A percentile compares a stretch with the other conserved stretches of the same genome.
Evolutionary conservation across 2,113 vertebrate genomes (phyloP).

Genomic region (Pedetes capensis): DNA sequence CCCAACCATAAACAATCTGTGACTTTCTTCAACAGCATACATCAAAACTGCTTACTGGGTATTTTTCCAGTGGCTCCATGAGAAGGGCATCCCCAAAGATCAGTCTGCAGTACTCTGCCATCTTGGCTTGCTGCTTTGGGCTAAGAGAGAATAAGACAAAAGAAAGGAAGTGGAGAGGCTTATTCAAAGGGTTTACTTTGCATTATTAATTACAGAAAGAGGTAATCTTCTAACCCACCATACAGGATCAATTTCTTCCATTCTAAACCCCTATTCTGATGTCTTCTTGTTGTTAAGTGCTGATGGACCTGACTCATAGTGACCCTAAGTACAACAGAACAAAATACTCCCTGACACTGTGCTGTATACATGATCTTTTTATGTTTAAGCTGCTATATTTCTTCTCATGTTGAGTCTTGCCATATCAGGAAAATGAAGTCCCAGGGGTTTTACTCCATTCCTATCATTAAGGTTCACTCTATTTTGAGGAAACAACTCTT

Average conservation of each 20-base stretch:
- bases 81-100: conserved; percentile 98
- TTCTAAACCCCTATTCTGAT: background rate
- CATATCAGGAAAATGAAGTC: no score
- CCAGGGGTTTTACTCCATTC: no score
- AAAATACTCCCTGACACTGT: no score
- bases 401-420: no score
- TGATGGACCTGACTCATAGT: no score
- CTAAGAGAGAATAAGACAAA: conserved; percentile 77
- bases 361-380: no score
- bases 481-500: no score
- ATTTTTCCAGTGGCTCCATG: conserved; percentile 96
- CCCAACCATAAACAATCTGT: background rate
- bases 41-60: conserved; percentile 87
- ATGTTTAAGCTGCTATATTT: no score
- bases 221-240: background rate
- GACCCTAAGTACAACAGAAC: no score
- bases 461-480: no score
- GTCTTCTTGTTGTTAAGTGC: no score
- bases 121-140: conserved; percentile 98
- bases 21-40: background rate
- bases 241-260: conserved; percentile 12
- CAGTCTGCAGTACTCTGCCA: conserved; percentile 98
- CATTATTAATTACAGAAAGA: background rate
- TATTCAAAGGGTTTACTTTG: background rate
- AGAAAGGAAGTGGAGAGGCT: background rate